Percentiles rank a stretch among this genome's conserved stretches.
Evolutionary conservation across 2,113 vertebrate genomes (phyloP).

Genomic region (Poeciliopsis prolifica): DNA sequence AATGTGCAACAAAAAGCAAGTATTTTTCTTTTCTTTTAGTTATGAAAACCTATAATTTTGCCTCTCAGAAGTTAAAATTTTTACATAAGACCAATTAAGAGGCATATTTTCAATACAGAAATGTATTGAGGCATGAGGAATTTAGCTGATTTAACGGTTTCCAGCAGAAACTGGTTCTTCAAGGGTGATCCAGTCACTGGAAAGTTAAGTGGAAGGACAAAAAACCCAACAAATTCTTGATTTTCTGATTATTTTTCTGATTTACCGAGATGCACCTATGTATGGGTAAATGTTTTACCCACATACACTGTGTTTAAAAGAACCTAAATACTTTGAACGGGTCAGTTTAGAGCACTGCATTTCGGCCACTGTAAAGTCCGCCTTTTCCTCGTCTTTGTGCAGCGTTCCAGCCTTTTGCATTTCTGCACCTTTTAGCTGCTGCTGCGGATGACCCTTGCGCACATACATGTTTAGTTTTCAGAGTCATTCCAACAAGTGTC

Average conservation of each 20-base stretch:
- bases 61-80: not conserved
- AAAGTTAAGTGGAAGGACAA: too few relatives aligned
- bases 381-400: constrained; percentile 38
- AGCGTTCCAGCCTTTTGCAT: constrained; percentile 37
- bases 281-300: constrained; percentile 17
- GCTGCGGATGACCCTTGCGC: constrained; percentile 26
- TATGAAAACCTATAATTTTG: not conserved
- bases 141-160: not conserved
- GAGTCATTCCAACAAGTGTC: constrained; percentile 44
- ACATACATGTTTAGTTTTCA: constrained; percentile 24
- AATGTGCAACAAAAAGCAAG: not conserved
- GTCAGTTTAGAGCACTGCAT: constrained; percentile 23
- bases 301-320: constrained; percentile 41
- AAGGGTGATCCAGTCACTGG: too few relatives aligned
- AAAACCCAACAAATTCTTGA: not conserved
- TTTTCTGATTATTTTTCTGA: not conserved
- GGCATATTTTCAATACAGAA: not conserved
- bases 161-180: too few relatives aligned
- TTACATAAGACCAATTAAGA: not conserved
- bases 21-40: not conserved
- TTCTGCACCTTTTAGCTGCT: constrained; percentile 45
- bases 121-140: not conserved
- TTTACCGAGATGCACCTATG: not conserved
- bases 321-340: constrained; percentile 26
- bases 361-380: constrained; percentile 28